These are phyloP conservation scores for Drosophila prosaltans DNA, from an alignment of 1,140 invertebrate genomes.

Conservation along the genomic window DNA sequence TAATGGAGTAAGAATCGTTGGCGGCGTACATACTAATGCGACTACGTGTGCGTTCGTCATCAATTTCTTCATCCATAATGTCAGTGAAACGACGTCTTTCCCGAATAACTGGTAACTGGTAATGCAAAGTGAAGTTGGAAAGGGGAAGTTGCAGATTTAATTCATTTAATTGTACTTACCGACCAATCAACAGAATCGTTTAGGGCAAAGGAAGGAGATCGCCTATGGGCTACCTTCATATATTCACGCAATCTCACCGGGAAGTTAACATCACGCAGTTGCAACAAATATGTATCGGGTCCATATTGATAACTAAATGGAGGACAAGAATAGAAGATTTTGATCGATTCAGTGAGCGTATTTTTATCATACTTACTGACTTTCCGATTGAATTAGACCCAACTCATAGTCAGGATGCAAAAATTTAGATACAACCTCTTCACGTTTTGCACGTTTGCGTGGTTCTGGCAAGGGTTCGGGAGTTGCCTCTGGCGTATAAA, in stretches of 20 bases:
- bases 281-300: conserved; percentile 97
- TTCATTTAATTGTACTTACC: conserved; percentile 83
- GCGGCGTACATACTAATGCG: conserved; percentile 91
- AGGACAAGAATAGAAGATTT: neutral
- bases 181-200: conserved; percentile 90
- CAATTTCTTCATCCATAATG: conserved; percentile 98
- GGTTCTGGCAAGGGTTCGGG: conserved; percentile 85
- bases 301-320: conserved; percentile 94
- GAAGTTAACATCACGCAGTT: conserved; percentile 95
- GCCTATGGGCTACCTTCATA: conserved; percentile 93
- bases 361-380: conserved; percentile 87
- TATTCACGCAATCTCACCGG: conserved; percentile 95
- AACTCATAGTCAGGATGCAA: conserved; percentile 93
- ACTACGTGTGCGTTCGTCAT: conserved; percentile 91
- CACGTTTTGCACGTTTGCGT: conserved; percentile 85
- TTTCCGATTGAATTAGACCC: conserved; percentile 91
- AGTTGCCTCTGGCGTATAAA: conserved; percentile 89
- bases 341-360: neutral
- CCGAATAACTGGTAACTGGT: conserved; percentile 90
- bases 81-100: conserved; percentile 96
- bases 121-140: no score
- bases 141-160: no score
- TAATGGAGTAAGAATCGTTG: conserved; percentile 87
- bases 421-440: conserved; percentile 89
- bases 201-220: conserved; percentile 88